Conservation (phyloP, 2,113 vertebrate species). For the Sceloporus tristichus region DNA sequence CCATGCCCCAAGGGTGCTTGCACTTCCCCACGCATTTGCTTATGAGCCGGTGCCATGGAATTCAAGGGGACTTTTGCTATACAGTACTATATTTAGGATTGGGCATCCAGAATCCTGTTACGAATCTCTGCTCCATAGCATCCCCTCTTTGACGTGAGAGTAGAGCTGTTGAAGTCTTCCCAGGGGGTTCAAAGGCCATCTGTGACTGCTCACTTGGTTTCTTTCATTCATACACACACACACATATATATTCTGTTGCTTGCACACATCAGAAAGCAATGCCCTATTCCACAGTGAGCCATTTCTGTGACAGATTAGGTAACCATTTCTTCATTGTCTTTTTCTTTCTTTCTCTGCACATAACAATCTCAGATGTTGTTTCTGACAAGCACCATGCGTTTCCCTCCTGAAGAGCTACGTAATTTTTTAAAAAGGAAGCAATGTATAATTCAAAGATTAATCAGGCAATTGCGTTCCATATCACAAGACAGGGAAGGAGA, state of each 20-base stretch:
- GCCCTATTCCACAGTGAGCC: neutral
- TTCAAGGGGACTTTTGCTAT: too few species aligned
- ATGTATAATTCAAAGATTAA: neutral
- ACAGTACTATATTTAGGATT: neutral
- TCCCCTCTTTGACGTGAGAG: neutral
- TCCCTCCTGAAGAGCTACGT: neutral
- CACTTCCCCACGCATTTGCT: neutral
- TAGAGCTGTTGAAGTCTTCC: neutral
- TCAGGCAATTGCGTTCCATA: rapidly evolving
- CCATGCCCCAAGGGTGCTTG: neutral
- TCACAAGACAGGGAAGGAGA: too few species aligned
- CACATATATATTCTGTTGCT: neutral
- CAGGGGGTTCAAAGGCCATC: neutral
- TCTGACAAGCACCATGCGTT: neutral
- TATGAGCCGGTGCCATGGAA: neutral
- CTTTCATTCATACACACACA: too few species aligned
- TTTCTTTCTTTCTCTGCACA: too few species aligned
- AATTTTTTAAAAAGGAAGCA: too few species aligned
- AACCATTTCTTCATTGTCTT: too few species aligned
- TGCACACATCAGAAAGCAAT: neutral
- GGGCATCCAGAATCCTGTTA: neutral
- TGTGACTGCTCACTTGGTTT: neutral
- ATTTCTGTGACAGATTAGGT: neutral
- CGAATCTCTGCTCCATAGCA: neutral
- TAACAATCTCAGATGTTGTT: neutral